Base-by-base conservation (phyloP, 2,797 vertebrate species). In the Manis pentadactyla region DNA sequence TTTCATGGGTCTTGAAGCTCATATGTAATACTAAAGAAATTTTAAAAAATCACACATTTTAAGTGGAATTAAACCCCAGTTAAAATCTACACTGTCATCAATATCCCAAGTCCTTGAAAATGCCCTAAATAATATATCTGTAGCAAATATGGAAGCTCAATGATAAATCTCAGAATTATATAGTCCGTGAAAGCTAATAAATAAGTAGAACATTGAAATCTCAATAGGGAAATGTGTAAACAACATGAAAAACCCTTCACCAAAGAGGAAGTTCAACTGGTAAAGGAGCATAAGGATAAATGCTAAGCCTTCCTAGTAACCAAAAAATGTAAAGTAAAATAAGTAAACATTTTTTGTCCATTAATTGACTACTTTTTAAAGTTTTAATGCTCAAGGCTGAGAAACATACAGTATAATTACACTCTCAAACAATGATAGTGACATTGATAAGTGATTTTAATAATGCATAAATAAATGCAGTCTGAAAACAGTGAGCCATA, bases 401-500 rank as follows among this genome's bases (percentile, higher is more conserved):
- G 17, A 74, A 87, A 95, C 13, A 64, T 73, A 75, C 6, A 57
- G 12, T 88, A 34, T 75, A 68, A 81, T 93, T 95, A 78, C 4
- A 34, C 11, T 85, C 8, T 94, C 57, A 49, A 39, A 87, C 18
- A 78, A 34, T 46, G 27, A 63, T 46, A 42, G 2, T 42, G 31
- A 64, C 13, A 75, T 66, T 42, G 31, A 59, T 57, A 95, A 92
- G 59, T 75, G 46, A 69, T 93, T 94, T 87, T 49, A 93, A 90
- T 75, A 90, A 75, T 93, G 42, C 59, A 64, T 75, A 87, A 79
- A 93, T 87, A 94, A 95, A 86, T 85, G 25, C 10, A 59, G 19
- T 23, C 34, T 94, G 74, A 90, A 93, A 94, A 55, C 5, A 69
- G 53, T 39, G 53, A 90, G 7, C 74, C 12, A 25, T 55, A 83